Evolutionary conservation across 2,797 vertebrate genomes (phyloP).

Genomic region (Varecia variegata): DNA sequence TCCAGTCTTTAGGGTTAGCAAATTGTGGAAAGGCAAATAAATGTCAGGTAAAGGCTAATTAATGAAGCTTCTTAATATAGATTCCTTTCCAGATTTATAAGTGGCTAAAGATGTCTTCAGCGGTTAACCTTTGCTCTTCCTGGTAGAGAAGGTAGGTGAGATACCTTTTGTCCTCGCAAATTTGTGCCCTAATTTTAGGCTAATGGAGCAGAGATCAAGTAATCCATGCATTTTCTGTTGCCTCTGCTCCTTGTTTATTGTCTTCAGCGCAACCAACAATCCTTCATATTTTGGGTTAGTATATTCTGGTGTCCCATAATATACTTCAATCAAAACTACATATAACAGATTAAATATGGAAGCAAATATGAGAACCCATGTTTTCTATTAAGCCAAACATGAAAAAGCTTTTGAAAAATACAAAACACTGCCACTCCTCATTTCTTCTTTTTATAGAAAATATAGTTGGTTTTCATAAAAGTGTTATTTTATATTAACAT

Average conservation of each 20-base stretch:
- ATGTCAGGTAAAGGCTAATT: neutral
- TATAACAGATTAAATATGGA: neutral
- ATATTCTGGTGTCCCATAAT: neutral
- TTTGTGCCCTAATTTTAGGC: neutral
- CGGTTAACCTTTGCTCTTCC: neutral
- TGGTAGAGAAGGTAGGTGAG: neutral
- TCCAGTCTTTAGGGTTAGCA: neutral
- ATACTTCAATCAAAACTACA: neutral
- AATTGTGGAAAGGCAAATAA: neutral
- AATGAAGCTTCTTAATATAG: neutral
- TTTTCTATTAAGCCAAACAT: conserved; percentile 9
- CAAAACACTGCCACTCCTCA: neutral
- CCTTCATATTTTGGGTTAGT: neutral
- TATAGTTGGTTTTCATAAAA: neutral
- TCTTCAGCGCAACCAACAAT: neutral
- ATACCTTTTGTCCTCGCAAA: neutral
- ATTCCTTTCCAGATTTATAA: neutral
- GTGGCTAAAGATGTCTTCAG: neutral
- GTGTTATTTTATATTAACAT: neutral
- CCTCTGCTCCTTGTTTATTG: neutral
- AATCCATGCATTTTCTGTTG: neutral
- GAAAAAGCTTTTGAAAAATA: neutral
- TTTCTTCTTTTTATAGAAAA: conserved; percentile 3
- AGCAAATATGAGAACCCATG: neutral
- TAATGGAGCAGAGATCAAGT: neutral